Base-by-base conservation (phyloP, 2,888 invertebrate species). In the Trissolcus japonicus region DNA sequence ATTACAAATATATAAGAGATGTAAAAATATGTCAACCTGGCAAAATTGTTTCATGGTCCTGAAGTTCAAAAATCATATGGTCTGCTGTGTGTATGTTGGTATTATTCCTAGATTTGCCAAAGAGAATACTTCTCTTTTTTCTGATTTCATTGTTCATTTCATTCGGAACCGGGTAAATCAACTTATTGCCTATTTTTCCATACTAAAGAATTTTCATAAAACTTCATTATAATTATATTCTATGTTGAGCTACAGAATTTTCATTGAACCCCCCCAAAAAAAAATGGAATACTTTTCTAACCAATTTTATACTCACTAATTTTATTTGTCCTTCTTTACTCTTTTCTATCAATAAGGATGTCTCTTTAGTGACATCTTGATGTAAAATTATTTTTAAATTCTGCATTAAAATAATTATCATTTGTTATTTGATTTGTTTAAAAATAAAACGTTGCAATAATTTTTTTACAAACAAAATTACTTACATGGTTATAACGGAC, bases 141-240 rank as follows among this genome's bases (percentile, higher is more conserved):
- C 54, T 54, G 35, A 29, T n/a, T 25, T 54, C 54, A 29, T 54
- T 25, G n/a, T 54, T 25, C 3, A 54, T n/a, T 7, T 14, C 0
- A n/a, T 54, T 25, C 6, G 54, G 29, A 13, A 54, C 35, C 4
- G 54, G 54, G 14, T 35, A 14, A 14, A 54, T 54, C 14, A n/a
- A n/a, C 14, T 25, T n/a, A n/a, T 54, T 9, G 2, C 29, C 29
- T 21, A 54, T n/a, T 13, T 25, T 29, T 29, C 54, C 54, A 54
- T 54, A n/a, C 54, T 54, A 19, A 19, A 19, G 19, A 19, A 19
- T 19, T 19, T 19, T 19, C 2, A 19, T 19, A 19, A 19, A 19
- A 19, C 19, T 19, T 19, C 1, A 19, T 19, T 19, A 19, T 19
- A 19, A 19, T 19, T 19, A 2, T 2, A 19, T 19, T 19, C 19